Evolutionary conservation across 2,888 invertebrate genomes (phyloP).

Genomic region (Rhopalosiphum nymphaeae): DNA sequence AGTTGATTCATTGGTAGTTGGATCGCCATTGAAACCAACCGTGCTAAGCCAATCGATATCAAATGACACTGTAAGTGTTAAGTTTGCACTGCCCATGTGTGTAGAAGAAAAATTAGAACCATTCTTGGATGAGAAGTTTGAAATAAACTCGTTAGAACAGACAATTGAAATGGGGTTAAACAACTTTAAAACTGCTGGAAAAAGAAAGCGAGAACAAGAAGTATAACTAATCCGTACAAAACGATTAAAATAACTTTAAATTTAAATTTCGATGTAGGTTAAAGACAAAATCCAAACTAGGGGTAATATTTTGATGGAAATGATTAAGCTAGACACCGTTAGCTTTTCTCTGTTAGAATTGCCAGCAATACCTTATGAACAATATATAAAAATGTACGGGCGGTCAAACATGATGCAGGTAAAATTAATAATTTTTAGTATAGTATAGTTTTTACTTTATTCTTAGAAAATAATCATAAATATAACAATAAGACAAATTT

Average conservation of each 20-base stretch:
- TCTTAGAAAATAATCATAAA: not conserved
- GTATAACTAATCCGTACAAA: not conserved
- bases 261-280: not conserved
- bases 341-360: slow-evolving; percentile 79
- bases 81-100: slow-evolving; percentile 22
- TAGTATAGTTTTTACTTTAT: not conserved
- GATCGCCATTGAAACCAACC: not conserved
- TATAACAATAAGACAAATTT: not conserved
- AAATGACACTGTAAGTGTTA: not conserved
- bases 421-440: slow-evolving; percentile 54
- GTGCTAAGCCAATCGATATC: not conserved
- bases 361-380: slow-evolving; percentile 80
- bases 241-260: not conserved
- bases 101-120: slow-evolving; percentile 58
- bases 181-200: slow-evolving; percentile 41
- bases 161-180: slow-evolving; percentile 50
- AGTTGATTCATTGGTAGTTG: not conserved
- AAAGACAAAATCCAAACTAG: slow-evolving; percentile 70
- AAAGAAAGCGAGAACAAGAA: slow-evolving; percentile 57
- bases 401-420: slow-evolving; percentile 78
- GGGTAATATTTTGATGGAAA: slow-evolving; percentile 76
- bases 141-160: slow-evolving; percentile 27
- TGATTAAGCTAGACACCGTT: slow-evolving; percentile 79
- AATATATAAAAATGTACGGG: slow-evolving; percentile 80
- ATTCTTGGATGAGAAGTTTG: slow-evolving; percentile 54